Evolutionary conservation across 1,140 invertebrate genomes (phyloP).

Genomic region (Drosophila funebris): DNA sequence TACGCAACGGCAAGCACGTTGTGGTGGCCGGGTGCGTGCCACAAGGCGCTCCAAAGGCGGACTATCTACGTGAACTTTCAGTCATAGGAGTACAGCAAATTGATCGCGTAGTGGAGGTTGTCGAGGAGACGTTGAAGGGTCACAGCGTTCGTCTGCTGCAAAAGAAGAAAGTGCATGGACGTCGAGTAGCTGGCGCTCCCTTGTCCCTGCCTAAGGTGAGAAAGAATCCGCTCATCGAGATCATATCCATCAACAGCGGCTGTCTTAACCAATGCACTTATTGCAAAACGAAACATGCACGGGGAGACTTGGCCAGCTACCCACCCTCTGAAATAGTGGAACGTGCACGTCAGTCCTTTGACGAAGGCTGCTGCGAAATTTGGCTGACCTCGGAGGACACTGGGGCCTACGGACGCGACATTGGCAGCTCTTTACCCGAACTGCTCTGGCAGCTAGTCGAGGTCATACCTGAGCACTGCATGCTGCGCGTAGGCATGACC

Average conservation of each 20-base stretch:
- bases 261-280: constrained; percentile 99
- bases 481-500: constrained; percentile 96
- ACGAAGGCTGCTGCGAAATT: constrained; percentile 97
- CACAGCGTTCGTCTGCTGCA: constrained; percentile 87
- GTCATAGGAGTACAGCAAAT: constrained; percentile 99
- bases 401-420: constrained; percentile 98
- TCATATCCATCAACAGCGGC: constrained; percentile 98
- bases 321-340: constrained; percentile 92
- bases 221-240: constrained; percentile 98
- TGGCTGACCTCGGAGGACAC: constrained; percentile 99
- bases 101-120: constrained; percentile 98
- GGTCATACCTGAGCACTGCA: constrained; percentile 94
- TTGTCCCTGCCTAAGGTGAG: constrained; percentile 96
- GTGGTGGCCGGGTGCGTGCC: constrained; percentile 98
- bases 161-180: constrained; percentile 91
- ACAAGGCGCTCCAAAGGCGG: constrained; percentile 91
- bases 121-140: constrained; percentile 98
- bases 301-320: constrained; percentile 98
- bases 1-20: constrained; percentile 91
- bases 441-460: constrained; percentile 94
- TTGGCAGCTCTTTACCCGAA: constrained; percentile 94
- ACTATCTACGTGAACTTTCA: constrained; percentile 91
- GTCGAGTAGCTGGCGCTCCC: constrained; percentile 94
- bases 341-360: constrained; percentile 92
- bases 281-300: constrained; percentile 98